Conservation (phyloP, 2,113 vertebrate genomes). For the Axis porcinus region DNA sequence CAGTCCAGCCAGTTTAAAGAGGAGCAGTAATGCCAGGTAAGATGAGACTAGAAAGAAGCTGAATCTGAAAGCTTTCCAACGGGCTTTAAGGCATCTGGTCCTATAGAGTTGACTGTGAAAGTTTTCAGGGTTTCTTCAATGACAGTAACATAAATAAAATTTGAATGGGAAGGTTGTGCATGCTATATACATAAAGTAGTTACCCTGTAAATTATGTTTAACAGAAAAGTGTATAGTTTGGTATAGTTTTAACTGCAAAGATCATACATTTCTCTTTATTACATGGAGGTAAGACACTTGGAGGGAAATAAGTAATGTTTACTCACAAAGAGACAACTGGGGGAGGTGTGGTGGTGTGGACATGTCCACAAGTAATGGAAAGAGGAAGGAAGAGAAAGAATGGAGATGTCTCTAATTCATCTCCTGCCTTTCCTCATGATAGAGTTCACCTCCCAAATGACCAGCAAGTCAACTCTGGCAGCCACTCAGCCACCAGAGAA, state of each 20-base stretch:
- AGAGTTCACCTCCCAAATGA: slow-evolving; percentile 37
- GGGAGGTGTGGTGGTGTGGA: background rate
- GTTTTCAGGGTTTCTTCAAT: background rate
- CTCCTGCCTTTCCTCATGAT: slow-evolving; percentile 32
- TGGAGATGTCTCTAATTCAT: background rate
- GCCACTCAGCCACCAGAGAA: slow-evolving; percentile 30
- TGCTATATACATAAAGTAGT: background rate
- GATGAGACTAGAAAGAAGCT: background rate
- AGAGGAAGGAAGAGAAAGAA: background rate
- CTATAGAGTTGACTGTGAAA: background rate
- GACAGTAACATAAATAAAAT: background rate
- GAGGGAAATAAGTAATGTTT: slow-evolving; percentile 49
- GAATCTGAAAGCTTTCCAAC: background rate
- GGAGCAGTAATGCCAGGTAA: background rate
- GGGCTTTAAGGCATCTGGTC: background rate
- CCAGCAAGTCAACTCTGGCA: background rate
- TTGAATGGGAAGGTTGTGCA: background rate
- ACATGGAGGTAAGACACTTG: background rate
- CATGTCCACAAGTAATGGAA: slow-evolving; percentile 22
- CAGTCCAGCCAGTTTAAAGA: background rate
- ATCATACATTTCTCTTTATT: background rate
- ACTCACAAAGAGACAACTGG: slow-evolving; percentile 18
- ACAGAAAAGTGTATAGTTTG: background rate
- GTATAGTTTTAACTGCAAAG: background rate
- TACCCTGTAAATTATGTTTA: background rate